Base-by-base conservation (phyloP, 2,797 vertebrate species). In the Sus cebifrons region DNA sequence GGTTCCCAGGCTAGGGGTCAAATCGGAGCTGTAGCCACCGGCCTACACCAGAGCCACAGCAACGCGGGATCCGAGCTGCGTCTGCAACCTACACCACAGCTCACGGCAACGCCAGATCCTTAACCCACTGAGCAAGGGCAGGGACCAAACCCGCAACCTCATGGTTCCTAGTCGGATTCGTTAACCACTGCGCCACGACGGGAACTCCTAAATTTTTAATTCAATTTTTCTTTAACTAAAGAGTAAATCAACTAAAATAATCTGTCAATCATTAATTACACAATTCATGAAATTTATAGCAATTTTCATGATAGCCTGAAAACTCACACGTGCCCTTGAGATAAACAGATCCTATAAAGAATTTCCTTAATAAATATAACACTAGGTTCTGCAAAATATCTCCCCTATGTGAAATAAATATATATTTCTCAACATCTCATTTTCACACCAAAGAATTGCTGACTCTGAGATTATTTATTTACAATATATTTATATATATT, bases 341-440 rank as follows among this genome's bases (percentile, higher is more conserved):
- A 85, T 94, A 71, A 56, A 77, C 62, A 92, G 36, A 86, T 82
- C 11, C 4, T 36, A 4, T 44, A 81, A 65, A 11, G 15, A 79
- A 90, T 92, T 81, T 93, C n/a, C 64, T 91, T 73, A 62, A 85
- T 75, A 86, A 79, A 44, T 82, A 44, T 79, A 84, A 4, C 6
- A 40, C 17, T 25, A 1, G 3, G 5, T 83, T 3, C 17, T 89
- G 20, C 7, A 21, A 86, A 79, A 87, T 85, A 54, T n/a, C 17
- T 74, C 18, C 64, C 36, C 89, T 74, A 44, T 73, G 32, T 82
- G 49, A 92, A 94, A 95, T 88, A 95, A 96, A 52, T 65, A n/a
- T 92, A 12, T 60, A 86, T 93, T 95, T 93, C 27, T 82, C 62
- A 85, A 52, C 16, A 9, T 65, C 21, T 49, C 8, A 93, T 93